Evolutionary conservation across 2,888 invertebrate species (phyloP), one percentile per base, ranked within the genome.

Genomic region (Hermaeophaga mercurialis): DNA sequence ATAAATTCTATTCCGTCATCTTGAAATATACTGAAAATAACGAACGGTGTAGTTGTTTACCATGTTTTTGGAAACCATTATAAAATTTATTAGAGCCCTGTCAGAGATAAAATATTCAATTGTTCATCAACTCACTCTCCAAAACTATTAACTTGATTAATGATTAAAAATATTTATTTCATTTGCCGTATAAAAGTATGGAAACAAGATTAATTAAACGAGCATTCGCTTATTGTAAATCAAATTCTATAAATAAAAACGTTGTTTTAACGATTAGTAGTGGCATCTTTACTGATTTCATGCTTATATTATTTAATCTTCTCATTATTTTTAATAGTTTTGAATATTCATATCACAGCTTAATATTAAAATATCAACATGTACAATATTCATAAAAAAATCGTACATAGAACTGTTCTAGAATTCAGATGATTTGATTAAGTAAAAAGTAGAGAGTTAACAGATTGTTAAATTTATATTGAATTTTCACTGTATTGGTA

Each of bases 101-200:
- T 33, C 33, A 33, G 33, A 33, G 33, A 33, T 33, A 33, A 33
- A 33, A 33, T 33, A 33, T 33, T 33, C 14, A 33, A 33, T 33
- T 33, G 33, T 14, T 14, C 33, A 33, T 33, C 33, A 33, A 33
- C 12, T 33, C 33, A 33, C 33, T 33, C 33, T 33, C 3, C 33
- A 7, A 33, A 14, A 33, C 33, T 33, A 33, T 33, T 33, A 33
- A 33, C 28, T 45, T 45, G 45, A 45, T 45, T 45, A 45, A 45
- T 45, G 45, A 14, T 33, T 12, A 33, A 33, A 33, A 33, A 9
- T 12, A 12, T 33, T 33, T 33, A 33, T 33, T 33, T 33, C 33
- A 12, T 33, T 33, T 2, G 33, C 11, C 3, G 33, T 8, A 14
- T 14, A 9, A 7, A 22, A 3, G 31, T 12, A 33, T 7, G 4